These are phyloP conservation scores for Radopholus similis DNA, from an alignment of 1,140 invertebrate genomes.

Conservation along the genomic window DNA sequence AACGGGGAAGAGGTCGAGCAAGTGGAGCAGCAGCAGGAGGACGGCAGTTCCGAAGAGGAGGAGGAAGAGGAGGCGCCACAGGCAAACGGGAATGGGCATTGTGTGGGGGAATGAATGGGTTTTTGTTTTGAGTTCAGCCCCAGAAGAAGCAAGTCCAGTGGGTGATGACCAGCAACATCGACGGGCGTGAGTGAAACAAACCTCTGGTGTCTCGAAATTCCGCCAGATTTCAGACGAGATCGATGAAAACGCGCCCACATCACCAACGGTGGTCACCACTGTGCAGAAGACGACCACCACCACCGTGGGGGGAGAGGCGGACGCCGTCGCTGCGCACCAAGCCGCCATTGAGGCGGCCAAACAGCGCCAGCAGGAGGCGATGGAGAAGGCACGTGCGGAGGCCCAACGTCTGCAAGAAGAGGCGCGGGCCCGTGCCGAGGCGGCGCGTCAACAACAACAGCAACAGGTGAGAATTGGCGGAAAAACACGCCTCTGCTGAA, in stretches of 20 bases:
- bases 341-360: constrained; percentile 9
- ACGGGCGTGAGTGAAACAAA: not conserved
- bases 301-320: not conserved
- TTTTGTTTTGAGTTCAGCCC: not conserved
- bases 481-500: not conserved
- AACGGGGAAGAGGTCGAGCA: not conserved
- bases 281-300: not conserved
- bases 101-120: not conserved
- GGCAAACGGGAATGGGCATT: not conserved
- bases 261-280: not conserved
- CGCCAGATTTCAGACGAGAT: no score
- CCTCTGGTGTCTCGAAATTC: no score
- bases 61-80: not conserved
- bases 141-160: not conserved
- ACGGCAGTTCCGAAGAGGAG: not conserved
- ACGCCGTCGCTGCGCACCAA: not conserved
- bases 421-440: constrained; percentile 7
- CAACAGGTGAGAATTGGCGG: constrained; percentile 1
- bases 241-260: not conserved
- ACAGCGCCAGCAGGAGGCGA: constrained; percentile 12
- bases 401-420: constrained; percentile 13
- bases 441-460: constrained; percentile 17
- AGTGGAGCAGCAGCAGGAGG: not conserved
- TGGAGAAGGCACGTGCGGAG: constrained; percentile 15
- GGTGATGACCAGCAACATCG: not conserved